phyloP scores from a whole-genome alignment of 30 jellyfish, hydroid and myxozoan genomes.

The Sanderia malayensis region DNA sequence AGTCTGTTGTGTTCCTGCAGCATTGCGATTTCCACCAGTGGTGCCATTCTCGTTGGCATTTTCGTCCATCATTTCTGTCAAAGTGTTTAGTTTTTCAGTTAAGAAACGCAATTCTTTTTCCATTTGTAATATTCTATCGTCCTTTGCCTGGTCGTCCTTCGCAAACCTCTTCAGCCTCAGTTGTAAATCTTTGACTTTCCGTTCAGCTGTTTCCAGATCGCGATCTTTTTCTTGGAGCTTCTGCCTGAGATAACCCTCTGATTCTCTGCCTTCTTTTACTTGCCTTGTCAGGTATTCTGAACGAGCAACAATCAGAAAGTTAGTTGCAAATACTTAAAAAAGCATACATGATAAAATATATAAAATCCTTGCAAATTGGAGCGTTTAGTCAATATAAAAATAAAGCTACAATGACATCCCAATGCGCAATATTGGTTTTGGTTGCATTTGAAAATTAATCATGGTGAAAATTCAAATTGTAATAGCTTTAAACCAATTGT shows the following conservation, averaged over 20 bases:
- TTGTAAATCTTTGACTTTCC: slow-evolving; percentile 83
- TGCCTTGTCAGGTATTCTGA: slow-evolving; percentile 77
- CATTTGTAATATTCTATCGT: slow-evolving; percentile 61
- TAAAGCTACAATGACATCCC: too few species aligned
- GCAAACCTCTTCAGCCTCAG: slow-evolving; percentile 81
- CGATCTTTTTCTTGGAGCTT: slow-evolving; percentile 67
- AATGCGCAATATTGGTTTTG: too few species aligned
- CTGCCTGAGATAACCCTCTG: slow-evolving; percentile 46
- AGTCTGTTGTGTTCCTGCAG: not conserved
- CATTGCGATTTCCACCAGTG: not conserved
- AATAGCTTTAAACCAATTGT: too few species aligned
- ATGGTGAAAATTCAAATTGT: too few species aligned
- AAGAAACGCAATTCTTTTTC: slow-evolving; percentile 70
- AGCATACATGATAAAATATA: too few species aligned
- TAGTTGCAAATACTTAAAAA: too few species aligned
- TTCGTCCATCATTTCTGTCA: slow-evolving; percentile 64
- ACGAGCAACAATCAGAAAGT: too few species aligned
- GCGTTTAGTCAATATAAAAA: too few species aligned
- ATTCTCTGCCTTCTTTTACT: slow-evolving; percentile 75
- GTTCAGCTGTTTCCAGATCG: slow-evolving; percentile 74
- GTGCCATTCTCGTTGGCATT: slow-evolving; percentile 18
- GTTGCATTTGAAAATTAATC: too few species aligned
- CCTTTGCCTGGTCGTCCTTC: slow-evolving; percentile 89
- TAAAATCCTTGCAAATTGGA: too few species aligned
- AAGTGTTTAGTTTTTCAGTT: slow-evolving; percentile 48